A percentile compares a stretch with the other conserved stretches of the same genome.
Evolutionary conservation across 2,888 invertebrate genomes (phyloP).

Genomic region (Augiades crinisus): DNA sequence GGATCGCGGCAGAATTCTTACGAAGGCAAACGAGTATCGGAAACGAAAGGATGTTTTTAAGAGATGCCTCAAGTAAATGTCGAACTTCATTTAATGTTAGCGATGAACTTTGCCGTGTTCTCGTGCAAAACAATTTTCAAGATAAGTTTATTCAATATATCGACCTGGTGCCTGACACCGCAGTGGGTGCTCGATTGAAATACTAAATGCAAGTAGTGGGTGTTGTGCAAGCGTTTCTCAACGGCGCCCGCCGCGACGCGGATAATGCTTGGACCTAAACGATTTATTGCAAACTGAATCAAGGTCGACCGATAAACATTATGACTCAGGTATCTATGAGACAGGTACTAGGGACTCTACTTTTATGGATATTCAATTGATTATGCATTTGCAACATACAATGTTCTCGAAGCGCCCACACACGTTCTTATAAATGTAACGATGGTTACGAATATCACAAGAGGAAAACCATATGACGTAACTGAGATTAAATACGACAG

Average conservation of each 20-base stretch:
- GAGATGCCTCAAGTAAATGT: constrained; percentile 64
- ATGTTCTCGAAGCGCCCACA: constrained; percentile 3
- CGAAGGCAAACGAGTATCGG: constrained; percentile 64
- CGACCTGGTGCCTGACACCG: background rate
- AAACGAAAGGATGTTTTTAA: constrained; percentile 66
- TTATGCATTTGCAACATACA: constrained; percentile 12
- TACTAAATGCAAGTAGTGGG: background rate
- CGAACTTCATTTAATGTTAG: constrained; percentile 45
- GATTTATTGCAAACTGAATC: constrained; percentile 47
- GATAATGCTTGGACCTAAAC: constrained; percentile 16
- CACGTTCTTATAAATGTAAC: constrained; percentile 2
- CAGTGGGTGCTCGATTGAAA: background rate
- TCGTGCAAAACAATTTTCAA: constrained; percentile 15
- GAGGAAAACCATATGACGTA: constrained; percentile 4
- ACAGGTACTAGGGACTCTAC: constrained; percentile 32
- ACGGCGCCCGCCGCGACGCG: constrained; percentile 24
- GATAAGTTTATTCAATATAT: constrained; percentile 3
- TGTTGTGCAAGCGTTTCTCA: constrained; percentile 46
- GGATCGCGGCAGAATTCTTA: constrained; percentile 46
- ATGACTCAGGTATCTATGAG: constrained; percentile 49
- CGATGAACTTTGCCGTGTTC: constrained; percentile 32
- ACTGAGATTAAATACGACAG: background rate
- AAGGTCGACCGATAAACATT: constrained; percentile 41
- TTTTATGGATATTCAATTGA: constrained; percentile 19
- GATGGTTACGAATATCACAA: constrained; percentile 3